Evolutionary conservation across 2,113 vertebrate species (phyloP).

Genomic region (Rynchops niger): DNA sequence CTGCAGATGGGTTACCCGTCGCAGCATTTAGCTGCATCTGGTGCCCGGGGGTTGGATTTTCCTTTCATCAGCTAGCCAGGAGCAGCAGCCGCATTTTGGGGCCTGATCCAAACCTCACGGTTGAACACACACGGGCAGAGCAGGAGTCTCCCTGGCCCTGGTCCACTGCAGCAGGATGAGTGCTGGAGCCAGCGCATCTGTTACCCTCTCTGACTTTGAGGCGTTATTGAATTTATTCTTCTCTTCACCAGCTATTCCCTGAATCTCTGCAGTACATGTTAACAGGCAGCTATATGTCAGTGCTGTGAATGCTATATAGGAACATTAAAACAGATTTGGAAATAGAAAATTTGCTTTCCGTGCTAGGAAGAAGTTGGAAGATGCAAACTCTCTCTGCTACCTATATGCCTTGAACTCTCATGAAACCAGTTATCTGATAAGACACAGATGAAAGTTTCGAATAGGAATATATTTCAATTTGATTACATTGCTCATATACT

Average conservation of each 20-base stretch:
- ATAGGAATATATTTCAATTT: not conserved
- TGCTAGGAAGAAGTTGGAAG: not conserved
- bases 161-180: not conserved
- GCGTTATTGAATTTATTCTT: not conserved
- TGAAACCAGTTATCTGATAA: not conserved
- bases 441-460: not conserved
- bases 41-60: not conserved
- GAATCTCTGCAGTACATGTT: not conserved
- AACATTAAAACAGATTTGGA: not conserved
- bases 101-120: not conserved
- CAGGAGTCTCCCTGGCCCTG: not conserved
- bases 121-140: not conserved
- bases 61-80: not conserved
- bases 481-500: not conserved
- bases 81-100: not conserved
- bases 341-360: not conserved
- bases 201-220: not conserved
- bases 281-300: not conserved
- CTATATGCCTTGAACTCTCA: not conserved
- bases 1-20: not conserved
- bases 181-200: constrained; percentile 33
- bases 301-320: fast-evolving
- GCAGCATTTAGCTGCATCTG: not conserved
- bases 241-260: not conserved
- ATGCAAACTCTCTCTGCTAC: not conserved